Base-by-base conservation (phyloP, 1,140 invertebrate genomes). In the Galleria mellonella region DNA sequence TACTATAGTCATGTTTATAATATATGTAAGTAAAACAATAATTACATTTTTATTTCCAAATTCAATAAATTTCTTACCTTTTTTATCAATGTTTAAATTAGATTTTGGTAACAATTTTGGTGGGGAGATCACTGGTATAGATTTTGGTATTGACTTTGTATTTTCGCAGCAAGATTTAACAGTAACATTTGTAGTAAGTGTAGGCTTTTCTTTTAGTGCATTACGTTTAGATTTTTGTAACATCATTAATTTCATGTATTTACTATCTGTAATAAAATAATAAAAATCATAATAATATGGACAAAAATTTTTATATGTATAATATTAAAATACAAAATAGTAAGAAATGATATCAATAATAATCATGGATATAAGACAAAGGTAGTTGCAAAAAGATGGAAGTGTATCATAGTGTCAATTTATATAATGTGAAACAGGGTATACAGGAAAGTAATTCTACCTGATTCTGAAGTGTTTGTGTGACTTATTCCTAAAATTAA, bases 71-170 rank as follows among this genome's bases (percentile, higher is more conserved):
- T 35, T 14, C 39, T 60, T 53, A 76, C 78, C 63, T 56, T 76
- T 83, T 62, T 78, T 78, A 8, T 60, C 37, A 56, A 52, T 38
- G 41, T 41, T 56, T n/a, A 63, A 49, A n/a, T n/a, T n/a, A n/a
- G n/a, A n/a, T 36, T 68, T 51, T n/a, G 75, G 75, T 38, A 77
- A 44, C n/a, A 78, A 42, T 41, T 66, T 72, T 40, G 78, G 78
- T 47, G 75, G 57, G 36, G 50, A 6, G 47, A 37, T 62, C 60
- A 55, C 31, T 54, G 31, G 17, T 31, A 43, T 33, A 9, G 32
- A 11, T 14, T 39, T 37, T 39, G 40, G 47, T 31, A 40, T 46
- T 40, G 17, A 11, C 28, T 57, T 62, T 33, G 40, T 44, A 47
- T 32, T 43, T 28, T 62, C 17, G 6, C 2, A 23, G 6, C 17